phyloP scores from a whole-genome alignment of 35 echinoderm and acorn worm species.

The Amphiura filiformis region DNA sequence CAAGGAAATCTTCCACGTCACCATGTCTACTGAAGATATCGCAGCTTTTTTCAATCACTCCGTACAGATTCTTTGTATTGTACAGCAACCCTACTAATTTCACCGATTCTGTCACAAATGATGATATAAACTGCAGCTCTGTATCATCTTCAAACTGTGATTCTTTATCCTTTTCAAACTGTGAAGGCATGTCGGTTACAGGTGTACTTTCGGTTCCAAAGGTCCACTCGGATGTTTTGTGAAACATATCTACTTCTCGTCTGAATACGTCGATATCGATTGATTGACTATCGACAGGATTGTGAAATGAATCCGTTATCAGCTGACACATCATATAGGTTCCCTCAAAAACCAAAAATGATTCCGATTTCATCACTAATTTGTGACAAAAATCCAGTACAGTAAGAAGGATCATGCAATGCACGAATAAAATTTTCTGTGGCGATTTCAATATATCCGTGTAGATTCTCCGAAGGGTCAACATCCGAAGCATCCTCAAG shows the following conservation, averaged over 20 bases:
- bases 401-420: not conserved
- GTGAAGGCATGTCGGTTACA: not conserved
- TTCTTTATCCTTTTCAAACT: too few species aligned
- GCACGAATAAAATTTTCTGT: not conserved
- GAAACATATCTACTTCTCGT: not conserved
- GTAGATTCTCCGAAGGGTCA: not conserved
- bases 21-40: not conserved
- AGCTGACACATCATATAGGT: not conserved
- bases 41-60: not conserved
- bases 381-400: not conserved
- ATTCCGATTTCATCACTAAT: not conserved
- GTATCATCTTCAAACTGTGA: too few species aligned
- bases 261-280: not conserved
- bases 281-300: not conserved
- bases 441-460: not conserved
- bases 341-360: not conserved
- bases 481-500: not conserved
- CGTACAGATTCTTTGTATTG: not conserved
- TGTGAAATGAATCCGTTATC: not conserved
- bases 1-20: not conserved
- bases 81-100: not conserved
- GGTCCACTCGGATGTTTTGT: not conserved
- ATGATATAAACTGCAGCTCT: not conserved
- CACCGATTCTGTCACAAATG: not conserved
- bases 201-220: not conserved